A percentile compares a stretch with the other conserved stretches of the same genome.
Evolutionary conservation across 2,888 invertebrate species (phyloP).

Genomic region (Entomobrya proxima): DNA sequence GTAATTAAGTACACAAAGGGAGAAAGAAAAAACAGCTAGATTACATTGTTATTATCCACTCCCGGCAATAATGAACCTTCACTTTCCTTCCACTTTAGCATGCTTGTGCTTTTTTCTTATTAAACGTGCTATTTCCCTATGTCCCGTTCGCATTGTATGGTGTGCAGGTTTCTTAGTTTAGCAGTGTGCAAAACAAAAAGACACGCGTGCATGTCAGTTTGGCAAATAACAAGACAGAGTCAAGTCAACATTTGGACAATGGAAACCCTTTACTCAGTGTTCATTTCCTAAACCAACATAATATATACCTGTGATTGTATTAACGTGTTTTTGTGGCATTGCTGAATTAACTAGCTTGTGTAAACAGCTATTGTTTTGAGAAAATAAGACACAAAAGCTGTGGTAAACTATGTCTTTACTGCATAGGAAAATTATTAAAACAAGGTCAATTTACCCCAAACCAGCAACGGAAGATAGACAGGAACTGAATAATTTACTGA

Average conservation of each 20-base stretch:
- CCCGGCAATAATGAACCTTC: conserved; percentile 4
- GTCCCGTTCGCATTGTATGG: neutral
- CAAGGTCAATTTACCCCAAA: conserved; percentile 39
- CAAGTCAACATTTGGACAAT: neutral
- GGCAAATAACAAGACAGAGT: neutral
- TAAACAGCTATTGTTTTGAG: neutral
- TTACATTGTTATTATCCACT: conserved; percentile 30
- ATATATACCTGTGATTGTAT: neutral
- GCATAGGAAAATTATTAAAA: neutral
- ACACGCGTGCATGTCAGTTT: neutral
- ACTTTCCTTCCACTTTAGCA: neutral
- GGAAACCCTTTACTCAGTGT: neutral
- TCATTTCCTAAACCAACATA: neutral
- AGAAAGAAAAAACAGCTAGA: conserved; percentile 18
- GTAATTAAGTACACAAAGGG: conserved; percentile 23
- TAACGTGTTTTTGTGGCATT: neutral
- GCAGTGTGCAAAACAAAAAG: neutral
- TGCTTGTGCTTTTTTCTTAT: conserved; percentile 9
- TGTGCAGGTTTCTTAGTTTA: neutral
- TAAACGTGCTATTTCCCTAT: neutral
- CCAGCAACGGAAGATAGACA: neutral
- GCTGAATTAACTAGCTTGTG: neutral
- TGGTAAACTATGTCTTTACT: neutral
- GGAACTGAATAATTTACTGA: conserved; percentile 48
- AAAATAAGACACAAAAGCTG: neutral